Evolutionary conservation across 2,797 vertebrate species (phyloP), one percentile per base, ranked within the genome.

Genomic region (Hozukius guyotensis): DNA sequence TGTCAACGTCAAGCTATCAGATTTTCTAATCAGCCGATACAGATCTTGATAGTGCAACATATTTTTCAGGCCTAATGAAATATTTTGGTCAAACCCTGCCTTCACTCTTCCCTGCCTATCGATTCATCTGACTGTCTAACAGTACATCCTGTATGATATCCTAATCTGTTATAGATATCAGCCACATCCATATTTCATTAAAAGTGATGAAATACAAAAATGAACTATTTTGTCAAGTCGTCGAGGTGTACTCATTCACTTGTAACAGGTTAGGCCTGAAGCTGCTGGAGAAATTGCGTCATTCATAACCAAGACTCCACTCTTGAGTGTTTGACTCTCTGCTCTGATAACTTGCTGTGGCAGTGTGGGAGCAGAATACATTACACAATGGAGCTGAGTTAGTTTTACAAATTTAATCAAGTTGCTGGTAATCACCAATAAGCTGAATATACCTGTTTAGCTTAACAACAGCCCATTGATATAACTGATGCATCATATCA

Each of bases 1-100:
- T 90, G 92, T 90, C 87, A 91, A 64, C 81, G 88, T 86, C 79
- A 77, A 83, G 82, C 83, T 75, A 86, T 89, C 84, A 73, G 68
- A 73, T 79, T 82, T 83, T 89, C 72, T 82, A 89, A 92, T 92
- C 86, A 83, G 81, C 79, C 75, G 57, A 6, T 63, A 74, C 71
- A 38, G 71, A 81, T 85, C 74, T 76, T 80, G 82, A 78, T 81
- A 68, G 72, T 29, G 36, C 24, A 38, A 74, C 29, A 46, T 14
- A 46, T 83, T 86, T 82, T 82, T 75, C 61, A 10, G 60, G 27
- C 25, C 42, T 81, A 80, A 90, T 89, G 63, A 81, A 89, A 88
- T 84, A 80, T 80, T 85, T 89, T 36, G 25, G 31, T 67, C 34
- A 63, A 68, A 79, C 64, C 70, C 36, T 42, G 53, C 8, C 70